Base-by-base conservation (phyloP, 2,888 invertebrate genomes). In the Dolomedes plantarius region DNA sequence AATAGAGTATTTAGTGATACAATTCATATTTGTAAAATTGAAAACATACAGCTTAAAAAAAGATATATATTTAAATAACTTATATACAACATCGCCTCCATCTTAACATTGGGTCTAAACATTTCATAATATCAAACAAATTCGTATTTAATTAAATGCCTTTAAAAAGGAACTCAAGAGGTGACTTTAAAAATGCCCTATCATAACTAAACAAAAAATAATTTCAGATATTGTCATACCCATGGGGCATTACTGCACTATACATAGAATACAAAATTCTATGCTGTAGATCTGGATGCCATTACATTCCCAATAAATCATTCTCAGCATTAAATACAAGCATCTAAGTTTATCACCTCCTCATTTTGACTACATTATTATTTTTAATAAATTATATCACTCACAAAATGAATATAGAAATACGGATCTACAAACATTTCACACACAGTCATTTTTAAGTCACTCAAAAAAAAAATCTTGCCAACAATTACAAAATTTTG, bases 171-270 rank as follows among this genome's bases (percentile, higher is more conserved):
- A 36, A 36, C 36, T 36, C n/a, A 36, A 36, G 9, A 36, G n/a
- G 36, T 9, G 11, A 29, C 13, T 29, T 67, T 31, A 67, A 67
- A 64, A 19, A 67, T 31, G 28, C 31, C n/a, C n/a, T 31, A 67
- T 31, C 67, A 31, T 13, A 13, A 16, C 29, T 13, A 28, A 11
- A 67, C 9, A n/a, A 11, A 31, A 29, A 19, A 69, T 69, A 0
- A 23, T 39, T 39, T 23, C 9, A 27, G 50, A 39, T 72, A 73
- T 39, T 73, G 36, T 67, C 67, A 77, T 50, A 73, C 83, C 77
- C 83, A 85, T 85, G 67, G 67, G 77, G 83, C 77, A 77, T 85
- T 85, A 85, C 83, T 56, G 75, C 56, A 75, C 28, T 39, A 69
- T 67, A 72, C 77, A 85, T 85, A 77, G 83, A 77, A 85, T 56